These are phyloP conservation scores for Mythimna lalbum DNA, from an alignment of 2,888 invertebrate species.

Conservation along the genomic window DNA sequence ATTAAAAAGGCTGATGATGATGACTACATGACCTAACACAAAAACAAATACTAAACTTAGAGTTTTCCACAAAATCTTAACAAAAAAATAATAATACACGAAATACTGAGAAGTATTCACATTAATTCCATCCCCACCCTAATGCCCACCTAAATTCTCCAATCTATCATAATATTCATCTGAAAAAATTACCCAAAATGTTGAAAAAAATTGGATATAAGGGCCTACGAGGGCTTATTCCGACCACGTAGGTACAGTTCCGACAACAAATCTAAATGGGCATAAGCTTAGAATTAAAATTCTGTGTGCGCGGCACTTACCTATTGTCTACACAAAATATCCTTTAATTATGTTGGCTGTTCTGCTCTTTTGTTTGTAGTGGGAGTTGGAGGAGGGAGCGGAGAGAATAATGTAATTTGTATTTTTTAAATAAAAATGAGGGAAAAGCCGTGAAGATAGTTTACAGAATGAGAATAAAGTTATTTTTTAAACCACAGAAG, in stretches of 20 bases:
- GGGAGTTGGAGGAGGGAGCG: conserved; percentile 45
- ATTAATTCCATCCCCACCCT: no score
- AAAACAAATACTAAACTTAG: no score
- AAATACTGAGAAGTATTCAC: no score
- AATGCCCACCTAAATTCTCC: conserved; percentile 24
- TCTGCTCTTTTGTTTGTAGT: conserved; percentile 70
- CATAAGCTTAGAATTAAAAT: conserved; percentile 85
- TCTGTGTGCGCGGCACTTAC: conserved; percentile 83
- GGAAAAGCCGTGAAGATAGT: no score
- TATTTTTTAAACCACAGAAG: no score
- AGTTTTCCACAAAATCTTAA: no score
- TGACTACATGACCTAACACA: no score
- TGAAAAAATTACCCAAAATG: conserved; percentile 39
- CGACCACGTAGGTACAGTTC: conserved; percentile 73
- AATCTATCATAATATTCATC: conserved; percentile 39
- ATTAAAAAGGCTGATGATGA: no score
- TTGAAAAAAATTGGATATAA: conserved; percentile 55
- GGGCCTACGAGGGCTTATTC: conserved; percentile 66
- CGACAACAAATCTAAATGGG: conserved; percentile 83
- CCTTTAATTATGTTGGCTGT: conserved; percentile 83
- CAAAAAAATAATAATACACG: no score
- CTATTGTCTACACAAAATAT: conserved; percentile 87
- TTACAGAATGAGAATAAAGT: no score
- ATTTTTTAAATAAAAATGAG: no score
- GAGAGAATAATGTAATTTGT: no score